phyloP scores from a whole-genome alignment of 1,140 invertebrate genomes.

The Acromyrmex heyeri region DNA sequence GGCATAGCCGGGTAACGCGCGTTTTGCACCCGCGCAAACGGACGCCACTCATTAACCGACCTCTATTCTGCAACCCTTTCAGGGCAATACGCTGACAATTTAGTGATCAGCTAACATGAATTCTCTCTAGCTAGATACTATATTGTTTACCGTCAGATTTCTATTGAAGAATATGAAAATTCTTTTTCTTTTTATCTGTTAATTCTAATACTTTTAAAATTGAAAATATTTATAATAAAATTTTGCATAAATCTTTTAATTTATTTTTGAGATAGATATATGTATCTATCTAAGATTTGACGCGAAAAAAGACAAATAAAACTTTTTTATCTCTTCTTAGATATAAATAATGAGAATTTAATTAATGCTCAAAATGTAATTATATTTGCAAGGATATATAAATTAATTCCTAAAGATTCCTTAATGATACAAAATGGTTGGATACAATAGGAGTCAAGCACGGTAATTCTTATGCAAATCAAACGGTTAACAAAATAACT shows the following conservation, averaged over 20 bases:
- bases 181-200: background rate
- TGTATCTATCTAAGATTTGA: background rate
- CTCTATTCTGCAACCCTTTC: conserved; percentile 11
- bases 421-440: no score
- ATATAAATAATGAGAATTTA: conserved; percentile 8
- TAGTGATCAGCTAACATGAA: conserved; percentile 5
- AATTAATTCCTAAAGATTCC: no score
- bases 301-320: background rate
- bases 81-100: conserved; percentile 6
- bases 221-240: background rate
- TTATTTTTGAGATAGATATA: background rate
- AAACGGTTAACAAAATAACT: no score
- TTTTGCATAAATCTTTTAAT: conserved; percentile 4
- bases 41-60: conserved; percentile 54
- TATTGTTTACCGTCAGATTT: background rate
- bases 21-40: conserved; percentile 57
- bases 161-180: background rate
- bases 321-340: background rate
- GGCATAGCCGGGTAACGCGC: conserved; percentile 34
- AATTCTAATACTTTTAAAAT: background rate
- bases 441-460: no score
- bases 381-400: background rate
- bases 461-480: no score
- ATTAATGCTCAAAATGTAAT: background rate
- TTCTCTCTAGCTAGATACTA: background rate